Base-by-base conservation (phyloP, 23 tunicate species). In the Clavelina lepadiformis region DNA sequence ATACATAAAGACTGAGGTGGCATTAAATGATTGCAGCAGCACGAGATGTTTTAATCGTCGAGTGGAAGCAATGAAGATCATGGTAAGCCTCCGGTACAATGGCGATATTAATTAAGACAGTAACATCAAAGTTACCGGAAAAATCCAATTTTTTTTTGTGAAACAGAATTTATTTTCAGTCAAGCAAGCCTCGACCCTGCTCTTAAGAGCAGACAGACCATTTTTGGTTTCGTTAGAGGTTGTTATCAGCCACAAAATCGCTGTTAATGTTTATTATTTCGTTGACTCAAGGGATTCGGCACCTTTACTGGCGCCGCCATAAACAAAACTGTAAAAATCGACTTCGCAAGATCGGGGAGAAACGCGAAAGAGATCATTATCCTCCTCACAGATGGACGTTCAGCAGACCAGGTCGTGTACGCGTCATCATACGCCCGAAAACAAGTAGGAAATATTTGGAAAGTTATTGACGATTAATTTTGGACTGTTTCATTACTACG, bases 281-380 rank as follows among this genome's bases (percentile, higher is more conserved):
- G 24, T 74, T 38, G n/a, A 13, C 19, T 32, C 15, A 51, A 83
- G 94, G 85, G 84, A 2, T 77, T 55, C 79, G 64, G 83, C 24
- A 68, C 97, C 3, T 81, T 47, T 56, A 81, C 91, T 0, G 97
- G 97, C 3, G 75, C 65, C 20, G 97, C 97, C 19, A 89, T 89
- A 38, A 70, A 89, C 57, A 89, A 89, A 47, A 81, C 89, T 4
- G 71, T 89, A 22, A 70, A 63, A 4, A 53, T 82, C 22, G 97
- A 89, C 45, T 81, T 89, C 33, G 51, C 67, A 7, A n/a, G 31
- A 2, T 46, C 75, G 19, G n/a, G 38, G 5, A 5, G 29, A 34
- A 36, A 69, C 6, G 29, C 79, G 26, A 69, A 33, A 3, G 65
- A 89, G 35, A 75, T 89, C 18, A 24, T 89, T n/a, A 58, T 89